Conservation (phyloP, 2,113 vertebrate genomes). For the Eretmochelys imbricata region DNA sequence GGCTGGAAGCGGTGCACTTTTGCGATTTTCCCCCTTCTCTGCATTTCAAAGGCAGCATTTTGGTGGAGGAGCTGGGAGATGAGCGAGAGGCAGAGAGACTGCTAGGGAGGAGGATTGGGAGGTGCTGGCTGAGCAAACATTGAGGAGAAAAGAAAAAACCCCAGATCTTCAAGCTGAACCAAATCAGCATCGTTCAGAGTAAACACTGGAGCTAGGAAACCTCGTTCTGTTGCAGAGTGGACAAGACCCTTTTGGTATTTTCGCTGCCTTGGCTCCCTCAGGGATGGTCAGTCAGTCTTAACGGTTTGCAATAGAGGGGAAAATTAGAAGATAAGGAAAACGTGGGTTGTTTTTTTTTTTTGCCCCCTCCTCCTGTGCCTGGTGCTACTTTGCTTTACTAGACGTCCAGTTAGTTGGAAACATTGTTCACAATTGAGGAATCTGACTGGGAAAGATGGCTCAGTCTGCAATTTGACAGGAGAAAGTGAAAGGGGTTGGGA, state of each 20-base stretch:
- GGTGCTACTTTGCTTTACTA: slow-evolving; percentile 25
- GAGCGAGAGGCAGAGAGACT: background rate
- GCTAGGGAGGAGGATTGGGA: background rate
- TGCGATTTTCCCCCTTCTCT: background rate
- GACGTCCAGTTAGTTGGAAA: slow-evolving; percentile 37
- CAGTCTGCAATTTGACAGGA: slow-evolving; percentile 75
- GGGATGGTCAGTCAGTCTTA: background rate
- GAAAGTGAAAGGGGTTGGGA: background rate
- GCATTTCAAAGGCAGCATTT: background rate
- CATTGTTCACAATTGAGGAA: slow-evolving; percentile 27
- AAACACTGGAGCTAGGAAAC: slow-evolving; percentile 51
- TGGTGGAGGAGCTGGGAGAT: background rate
- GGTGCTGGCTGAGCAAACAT: background rate
- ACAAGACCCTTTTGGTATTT: background rate
- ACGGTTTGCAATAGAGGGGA: slow-evolving; percentile 63
- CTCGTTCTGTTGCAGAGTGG: background rate
- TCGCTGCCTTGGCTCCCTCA: background rate
- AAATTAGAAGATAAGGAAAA: background rate
- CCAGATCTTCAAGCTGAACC: background rate
- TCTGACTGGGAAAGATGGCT: slow-evolving; percentile 50
- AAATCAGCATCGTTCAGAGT: background rate
- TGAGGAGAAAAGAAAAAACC: background rate
- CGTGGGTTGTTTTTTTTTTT: background rate
- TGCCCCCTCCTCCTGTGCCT: background rate
- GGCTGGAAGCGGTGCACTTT: background rate